Evolutionary conservation across 2,888 invertebrate genomes (phyloP).

Genomic region (Gymnocheta viridis): DNA sequence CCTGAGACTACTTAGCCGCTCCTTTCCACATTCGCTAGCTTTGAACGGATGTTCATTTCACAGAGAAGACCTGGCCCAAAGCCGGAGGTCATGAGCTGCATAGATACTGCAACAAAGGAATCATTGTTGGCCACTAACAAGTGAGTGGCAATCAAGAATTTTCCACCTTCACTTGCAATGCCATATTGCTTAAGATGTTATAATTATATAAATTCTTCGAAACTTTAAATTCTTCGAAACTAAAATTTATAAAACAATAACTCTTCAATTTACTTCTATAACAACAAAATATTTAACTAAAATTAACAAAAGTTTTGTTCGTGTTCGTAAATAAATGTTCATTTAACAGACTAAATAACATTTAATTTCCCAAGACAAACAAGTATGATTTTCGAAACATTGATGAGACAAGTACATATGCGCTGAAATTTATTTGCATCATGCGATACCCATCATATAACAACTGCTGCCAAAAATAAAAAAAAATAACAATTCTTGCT

Average conservation of each 20-base stretch:
- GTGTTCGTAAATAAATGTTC: conserved; percentile 5
- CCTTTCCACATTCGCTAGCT: no score
- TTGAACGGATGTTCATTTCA: no score
- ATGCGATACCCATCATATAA: conserved; percentile 1
- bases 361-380: conserved; percentile 62
- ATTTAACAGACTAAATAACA: conserved; percentile 60
- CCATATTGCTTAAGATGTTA: no score
- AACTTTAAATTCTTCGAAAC: neutral
- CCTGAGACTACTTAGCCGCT: no score
- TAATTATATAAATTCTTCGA: neutral
- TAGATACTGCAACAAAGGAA: no score
- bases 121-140: no score
- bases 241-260: neutral
- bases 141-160: no score
- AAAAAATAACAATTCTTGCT: neutral
- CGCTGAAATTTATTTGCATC: conserved; percentile 5
- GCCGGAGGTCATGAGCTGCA: no score
- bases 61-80: no score
- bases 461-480: conserved; percentile 8
- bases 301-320: neutral
- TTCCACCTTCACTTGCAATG: no score
- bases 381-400: conserved; percentile 52
- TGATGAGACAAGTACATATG: conserved; percentile 15
- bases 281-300: neutral
- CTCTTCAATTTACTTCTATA: neutral